These are phyloP conservation scores for Drosophila maculinotata DNA, from an alignment of 2,888 invertebrate genomes.

Conservation along the genomic window DNA sequence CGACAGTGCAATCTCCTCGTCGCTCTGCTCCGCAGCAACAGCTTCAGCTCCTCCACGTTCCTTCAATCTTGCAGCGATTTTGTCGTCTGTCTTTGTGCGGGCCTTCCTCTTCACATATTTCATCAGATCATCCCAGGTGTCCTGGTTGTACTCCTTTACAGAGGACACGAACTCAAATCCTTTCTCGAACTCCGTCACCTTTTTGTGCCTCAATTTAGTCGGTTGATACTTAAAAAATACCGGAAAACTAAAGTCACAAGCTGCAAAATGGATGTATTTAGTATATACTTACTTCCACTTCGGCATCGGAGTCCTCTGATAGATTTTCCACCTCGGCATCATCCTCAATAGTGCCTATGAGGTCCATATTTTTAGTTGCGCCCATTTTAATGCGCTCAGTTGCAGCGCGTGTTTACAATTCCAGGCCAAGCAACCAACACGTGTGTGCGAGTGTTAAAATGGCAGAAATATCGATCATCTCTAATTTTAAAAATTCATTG, in stretches of 20 bases:
- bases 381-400: slow-evolving; percentile 63
- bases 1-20: slow-evolving; percentile 88
- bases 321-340: slow-evolving; percentile 92
- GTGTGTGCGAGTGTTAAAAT: slow-evolving; percentile 53
- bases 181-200: slow-evolving; percentile 91
- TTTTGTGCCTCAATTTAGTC: slow-evolving; percentile 90
- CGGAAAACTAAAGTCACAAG: background rate
- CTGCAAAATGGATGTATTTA: background rate
- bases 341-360: slow-evolving; percentile 94
- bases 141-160: slow-evolving; percentile 92
- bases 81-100: slow-evolving; percentile 93
- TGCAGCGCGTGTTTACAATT: slow-evolving; percentile 70
- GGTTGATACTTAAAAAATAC: slow-evolving; percentile 93
- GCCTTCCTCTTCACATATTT: slow-evolving; percentile 93
- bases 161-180: slow-evolving; percentile 92
- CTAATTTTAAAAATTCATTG: background rate
- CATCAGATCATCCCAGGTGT: slow-evolving; percentile 92
- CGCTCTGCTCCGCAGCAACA: slow-evolving; percentile 86
- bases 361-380: slow-evolving; percentile 85
- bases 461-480: background rate
- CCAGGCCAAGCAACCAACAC: slow-evolving; percentile 44
- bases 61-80: slow-evolving; percentile 88
- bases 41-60: slow-evolving; percentile 86
- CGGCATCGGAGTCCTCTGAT: slow-evolving; percentile 92
- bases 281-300: slow-evolving; percentile 88